Evolutionary conservation across 2,888 invertebrate species (phyloP).

Genomic region (Epistrophe grossulariae): DNA sequence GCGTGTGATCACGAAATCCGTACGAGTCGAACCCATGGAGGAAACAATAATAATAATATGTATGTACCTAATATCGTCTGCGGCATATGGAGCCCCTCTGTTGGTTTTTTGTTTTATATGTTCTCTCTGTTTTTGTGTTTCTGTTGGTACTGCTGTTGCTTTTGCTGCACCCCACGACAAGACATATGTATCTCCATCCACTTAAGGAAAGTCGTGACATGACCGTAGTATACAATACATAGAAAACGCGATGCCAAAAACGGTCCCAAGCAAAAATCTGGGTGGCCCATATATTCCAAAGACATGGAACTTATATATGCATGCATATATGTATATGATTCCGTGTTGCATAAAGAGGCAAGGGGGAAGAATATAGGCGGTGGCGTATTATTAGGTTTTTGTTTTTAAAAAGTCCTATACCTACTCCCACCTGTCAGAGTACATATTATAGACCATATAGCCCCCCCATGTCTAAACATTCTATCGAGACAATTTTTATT

Average conservation of each 20-base stretch:
- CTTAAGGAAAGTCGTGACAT: conserved; percentile 73
- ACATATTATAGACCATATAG: background rate
- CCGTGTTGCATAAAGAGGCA: background rate
- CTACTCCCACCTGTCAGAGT: conserved; percentile 32
- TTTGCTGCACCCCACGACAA: conserved; percentile 16
- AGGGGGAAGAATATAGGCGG: background rate
- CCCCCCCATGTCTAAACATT: conserved; percentile 23
- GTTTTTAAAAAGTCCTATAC: conserved; percentile 4
- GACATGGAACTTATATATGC: background rate
- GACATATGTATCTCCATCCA: conserved; percentile 60
- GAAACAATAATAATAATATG: conserved; percentile 44
- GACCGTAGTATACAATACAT: conserved; percentile 21
- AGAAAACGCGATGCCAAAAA: conserved; percentile 58
- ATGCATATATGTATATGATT: background rate
- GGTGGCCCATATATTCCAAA: conserved; percentile 64
- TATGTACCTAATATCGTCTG: conserved; percentile 20
- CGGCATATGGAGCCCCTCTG: conserved; percentile 3
- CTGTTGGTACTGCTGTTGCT: background rate
- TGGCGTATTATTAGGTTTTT: conserved; percentile 8
- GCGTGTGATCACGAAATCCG: conserved; percentile 70
- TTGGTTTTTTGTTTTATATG: conserved; percentile 1
- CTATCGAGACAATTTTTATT: conserved; percentile 51
- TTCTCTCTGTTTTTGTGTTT: background rate
- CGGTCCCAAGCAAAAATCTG: conserved; percentile 49
- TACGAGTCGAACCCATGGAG: conserved; percentile 31